Evolutionary conservation across 2,797 vertebrate species (phyloP).

Genomic region (Vipera latastei): DNA sequence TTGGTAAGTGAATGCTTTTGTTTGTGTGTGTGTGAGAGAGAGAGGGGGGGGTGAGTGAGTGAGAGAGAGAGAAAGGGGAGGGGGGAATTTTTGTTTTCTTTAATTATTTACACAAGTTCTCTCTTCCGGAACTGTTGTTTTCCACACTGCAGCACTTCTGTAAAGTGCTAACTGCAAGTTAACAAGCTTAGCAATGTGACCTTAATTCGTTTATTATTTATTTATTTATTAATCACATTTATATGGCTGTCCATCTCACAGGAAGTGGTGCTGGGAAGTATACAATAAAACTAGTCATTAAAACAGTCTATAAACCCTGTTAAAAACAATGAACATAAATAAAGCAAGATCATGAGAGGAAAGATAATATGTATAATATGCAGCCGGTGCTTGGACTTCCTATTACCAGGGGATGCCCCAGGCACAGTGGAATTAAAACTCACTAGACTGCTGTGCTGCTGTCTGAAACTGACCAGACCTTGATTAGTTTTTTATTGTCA

Average conservation of each 20-base stretch:
- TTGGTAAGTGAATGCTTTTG: background rate
- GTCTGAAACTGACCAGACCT: background rate
- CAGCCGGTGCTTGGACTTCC: background rate
- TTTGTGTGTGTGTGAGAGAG: background rate
- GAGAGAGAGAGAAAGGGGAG: background rate
- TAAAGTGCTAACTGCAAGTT: background rate
- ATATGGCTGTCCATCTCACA: background rate
- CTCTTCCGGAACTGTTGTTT: background rate
- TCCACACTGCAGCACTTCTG: background rate
- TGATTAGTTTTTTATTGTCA: background rate
- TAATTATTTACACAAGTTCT: background rate
- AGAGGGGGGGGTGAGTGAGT: no score
- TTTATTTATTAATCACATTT: background rate
- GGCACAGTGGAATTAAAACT: background rate
- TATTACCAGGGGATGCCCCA: background rate
- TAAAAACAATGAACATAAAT: background rate
- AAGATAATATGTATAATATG: background rate
- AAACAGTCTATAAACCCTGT: background rate
- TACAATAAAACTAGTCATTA: background rate
- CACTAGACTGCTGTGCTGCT: background rate
- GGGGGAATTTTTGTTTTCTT: background rate
- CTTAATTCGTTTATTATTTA: background rate
- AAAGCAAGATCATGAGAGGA: background rate
- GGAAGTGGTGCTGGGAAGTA: background rate
- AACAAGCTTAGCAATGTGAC: background rate